Evolutionary conservation across 2,113 vertebrate genomes (phyloP).

Genomic region (Cinclus cinclus): DNA sequence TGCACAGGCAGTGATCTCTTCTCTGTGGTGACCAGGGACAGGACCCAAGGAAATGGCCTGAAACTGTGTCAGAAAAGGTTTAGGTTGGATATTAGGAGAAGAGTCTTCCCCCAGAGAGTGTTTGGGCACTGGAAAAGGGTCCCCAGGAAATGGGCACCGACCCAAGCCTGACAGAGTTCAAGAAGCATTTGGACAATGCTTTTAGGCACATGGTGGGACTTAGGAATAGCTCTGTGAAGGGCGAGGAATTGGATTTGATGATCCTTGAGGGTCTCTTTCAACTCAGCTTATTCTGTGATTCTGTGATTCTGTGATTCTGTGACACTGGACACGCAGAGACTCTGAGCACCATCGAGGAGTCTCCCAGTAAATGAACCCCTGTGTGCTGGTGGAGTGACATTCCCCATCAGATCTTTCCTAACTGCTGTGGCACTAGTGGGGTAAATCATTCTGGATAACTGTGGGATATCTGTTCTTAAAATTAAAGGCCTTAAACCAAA

Average conservation of each 20-base stretch:
- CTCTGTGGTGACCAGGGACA: neutral
- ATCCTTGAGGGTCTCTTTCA: neutral
- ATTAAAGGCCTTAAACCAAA: neutral
- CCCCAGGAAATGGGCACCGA: no score
- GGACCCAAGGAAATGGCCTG: neutral
- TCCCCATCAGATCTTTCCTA: neutral
- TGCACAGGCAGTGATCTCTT: neutral
- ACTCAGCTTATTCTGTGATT: neutral
- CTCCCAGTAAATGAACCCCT: neutral
- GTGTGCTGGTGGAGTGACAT: rapidly evolving
- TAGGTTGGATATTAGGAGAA: rapidly evolving
- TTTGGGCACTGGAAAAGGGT: neutral
- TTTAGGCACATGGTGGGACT: neutral
- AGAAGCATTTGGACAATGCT: neutral
- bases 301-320: neutral
- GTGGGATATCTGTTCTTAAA: neutral
- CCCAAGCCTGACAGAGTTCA: neutral
- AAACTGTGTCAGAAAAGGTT: neutral
- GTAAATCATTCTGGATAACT: neutral
- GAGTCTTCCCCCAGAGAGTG: neutral
- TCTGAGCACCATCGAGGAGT: rapidly evolving
- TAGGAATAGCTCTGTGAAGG: neutral
- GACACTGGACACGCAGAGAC: neutral
- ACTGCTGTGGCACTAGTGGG: neutral
- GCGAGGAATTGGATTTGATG: neutral